Evolutionary conservation across 2,797 vertebrate species (phyloP).

Genomic region (Mycteria americana): DNA sequence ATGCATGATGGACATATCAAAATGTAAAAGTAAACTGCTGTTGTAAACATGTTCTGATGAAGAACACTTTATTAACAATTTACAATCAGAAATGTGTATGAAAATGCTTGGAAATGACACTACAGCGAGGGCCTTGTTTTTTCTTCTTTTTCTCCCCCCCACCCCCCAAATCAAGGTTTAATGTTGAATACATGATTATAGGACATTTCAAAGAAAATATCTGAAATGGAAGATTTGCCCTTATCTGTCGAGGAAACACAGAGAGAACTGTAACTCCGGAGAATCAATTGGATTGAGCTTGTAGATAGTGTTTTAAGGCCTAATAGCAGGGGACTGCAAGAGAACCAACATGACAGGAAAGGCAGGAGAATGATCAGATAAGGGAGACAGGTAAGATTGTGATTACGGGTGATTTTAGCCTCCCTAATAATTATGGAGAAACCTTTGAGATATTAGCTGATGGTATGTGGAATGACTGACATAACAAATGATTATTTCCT

Average conservation of each 20-base stretch:
- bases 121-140: fast-evolving
- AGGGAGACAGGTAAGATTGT: constrained; percentile 49
- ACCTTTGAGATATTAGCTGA: constrained; percentile 29
- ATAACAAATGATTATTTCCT: constrained; percentile 33
- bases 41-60: neutral
- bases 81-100: neutral
- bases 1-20: neutral
- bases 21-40: neutral
- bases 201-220: neutral
- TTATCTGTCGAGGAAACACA: neutral
- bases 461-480: constrained; percentile 11
- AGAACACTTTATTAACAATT: neutral
- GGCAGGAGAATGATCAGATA: constrained; percentile 47
- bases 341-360: constrained; percentile 16
- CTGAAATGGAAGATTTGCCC: neutral
- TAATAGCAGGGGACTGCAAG: constrained; percentile 14
- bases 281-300: constrained; percentile 26
- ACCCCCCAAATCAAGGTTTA: neutral
- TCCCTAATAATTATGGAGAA: constrained; percentile 63
- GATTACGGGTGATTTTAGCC: constrained; percentile 53
- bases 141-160: neutral
- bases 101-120: neutral
- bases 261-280: neutral
- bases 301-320: neutral
- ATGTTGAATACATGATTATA: neutral